Conservation (phyloP, 2,888 invertebrate genomes). For the Harmothoe impar region DNA sequence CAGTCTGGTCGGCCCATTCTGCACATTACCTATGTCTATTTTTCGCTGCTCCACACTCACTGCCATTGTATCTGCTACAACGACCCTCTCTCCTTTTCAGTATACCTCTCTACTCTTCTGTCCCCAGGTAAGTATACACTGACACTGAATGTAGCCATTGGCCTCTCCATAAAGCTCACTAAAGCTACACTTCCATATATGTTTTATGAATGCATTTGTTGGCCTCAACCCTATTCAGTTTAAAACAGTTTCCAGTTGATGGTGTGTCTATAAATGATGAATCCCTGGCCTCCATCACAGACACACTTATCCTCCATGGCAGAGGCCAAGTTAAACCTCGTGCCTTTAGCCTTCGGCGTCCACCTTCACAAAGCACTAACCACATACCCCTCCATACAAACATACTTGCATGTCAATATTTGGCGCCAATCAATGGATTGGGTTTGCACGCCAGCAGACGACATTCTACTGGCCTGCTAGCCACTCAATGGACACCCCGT, state of each 20-base stretch:
- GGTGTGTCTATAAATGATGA: too few species aligned
- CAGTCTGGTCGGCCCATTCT: constrained; percentile 1
- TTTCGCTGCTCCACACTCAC: background rate
- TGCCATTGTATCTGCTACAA: background rate
- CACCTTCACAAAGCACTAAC: background rate
- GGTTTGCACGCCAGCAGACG: background rate
- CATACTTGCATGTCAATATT: constrained; percentile 18
- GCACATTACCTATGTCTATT: background rate
- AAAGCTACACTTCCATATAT: too few species aligned
- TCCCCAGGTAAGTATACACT: too few species aligned
- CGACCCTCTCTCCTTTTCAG: background rate
- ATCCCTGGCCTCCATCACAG: too few species aligned
- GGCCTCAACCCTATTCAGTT: too few species aligned
- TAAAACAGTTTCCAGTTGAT: too few species aligned
- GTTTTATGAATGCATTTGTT: too few species aligned
- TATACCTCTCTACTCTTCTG: background rate
- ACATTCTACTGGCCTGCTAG: background rate
- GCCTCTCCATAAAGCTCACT: too few species aligned
- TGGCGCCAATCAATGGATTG: background rate
- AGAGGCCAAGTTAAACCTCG: too few species aligned
- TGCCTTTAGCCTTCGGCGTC: too few species aligned
- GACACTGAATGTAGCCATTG: too few species aligned
- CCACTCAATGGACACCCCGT: background rate
- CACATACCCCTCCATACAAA: background rate
- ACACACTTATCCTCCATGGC: too few species aligned